Conservation (phyloP, 2,888 invertebrate species). For the Agrochola macilenta region DNA sequence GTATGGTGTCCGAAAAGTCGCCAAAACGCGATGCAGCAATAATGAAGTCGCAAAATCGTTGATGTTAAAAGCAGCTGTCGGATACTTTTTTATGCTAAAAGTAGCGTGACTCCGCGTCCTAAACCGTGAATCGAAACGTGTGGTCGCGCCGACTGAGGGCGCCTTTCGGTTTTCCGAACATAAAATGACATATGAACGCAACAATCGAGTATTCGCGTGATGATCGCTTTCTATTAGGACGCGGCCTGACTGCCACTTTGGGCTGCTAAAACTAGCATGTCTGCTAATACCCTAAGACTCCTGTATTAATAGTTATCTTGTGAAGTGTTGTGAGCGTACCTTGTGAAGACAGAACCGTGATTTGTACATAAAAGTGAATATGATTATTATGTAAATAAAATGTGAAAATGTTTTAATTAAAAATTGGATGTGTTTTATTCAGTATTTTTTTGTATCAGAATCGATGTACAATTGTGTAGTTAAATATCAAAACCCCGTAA, state of each 20-base stretch:
- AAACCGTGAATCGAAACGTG: too few species aligned
- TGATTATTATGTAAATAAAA: slow-evolving; percentile 56
- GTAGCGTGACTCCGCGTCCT: too few species aligned
- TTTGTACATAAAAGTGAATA: slow-evolving; percentile 54
- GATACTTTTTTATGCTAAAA: neutral
- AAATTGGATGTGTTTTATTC: slow-evolving; percentile 37
- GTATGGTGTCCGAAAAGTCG: neutral
- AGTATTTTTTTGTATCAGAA: slow-evolving; percentile 16
- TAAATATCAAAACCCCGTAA: too few species aligned
- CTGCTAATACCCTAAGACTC: slow-evolving; percentile 8
- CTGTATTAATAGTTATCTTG: slow-evolving; percentile 12
- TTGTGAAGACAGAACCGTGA: slow-evolving; percentile 22
- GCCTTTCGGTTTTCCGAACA: too few species aligned
- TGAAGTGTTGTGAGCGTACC: slow-evolving; percentile 46
- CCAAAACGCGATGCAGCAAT: neutral
- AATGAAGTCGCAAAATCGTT: neutral
- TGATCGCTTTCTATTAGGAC: too few species aligned
- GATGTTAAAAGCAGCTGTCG: neutral
- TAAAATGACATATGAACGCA: too few species aligned
- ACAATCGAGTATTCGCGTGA: too few species aligned
- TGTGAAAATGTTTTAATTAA: slow-evolving; percentile 46
- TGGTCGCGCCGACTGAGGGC: too few species aligned
- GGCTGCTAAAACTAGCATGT: neutral
- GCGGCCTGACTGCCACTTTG: neutral
- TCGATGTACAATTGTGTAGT: neutral